Base-by-base conservation (phyloP, 2,797 vertebrate species). In the Lycodopsis pacificus region DNA sequence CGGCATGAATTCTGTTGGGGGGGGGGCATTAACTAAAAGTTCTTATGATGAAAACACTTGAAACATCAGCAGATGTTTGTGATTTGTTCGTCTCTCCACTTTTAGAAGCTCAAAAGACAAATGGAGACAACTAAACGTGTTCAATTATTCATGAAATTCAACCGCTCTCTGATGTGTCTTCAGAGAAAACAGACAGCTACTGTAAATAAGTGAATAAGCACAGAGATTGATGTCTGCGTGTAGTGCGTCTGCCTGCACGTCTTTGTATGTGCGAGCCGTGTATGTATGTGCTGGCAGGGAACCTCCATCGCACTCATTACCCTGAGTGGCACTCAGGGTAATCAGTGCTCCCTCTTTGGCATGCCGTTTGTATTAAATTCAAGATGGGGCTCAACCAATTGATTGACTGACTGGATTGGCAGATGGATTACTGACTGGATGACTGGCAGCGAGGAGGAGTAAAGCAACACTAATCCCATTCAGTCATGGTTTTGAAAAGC, bases 301-400 rank as follows among this genome's bases (percentile, higher is more conserved):
- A 86, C 73, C 82, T 78, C 54, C 72, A 81, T 88, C 61, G 20
- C 77, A n/a, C 84, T 93, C 91, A 92, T 93, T 91, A 89, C 68
- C 83, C 85, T 86, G 91, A 93, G 91, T 91, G 91, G 86, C 91
- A 91, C 92, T 93, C 85, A 88, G 59, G 72, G 75, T 90, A 92
- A 92, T 93, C 86, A 92, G 81, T 27, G 85, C 20, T 79, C 62
- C 34, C 78, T 77, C 73, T 85, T 86, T 88, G 88, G 80, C 84
- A 66, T 42, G 58, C 71, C 65, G 78, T 71, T 88, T 80, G 58
- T 70, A 88, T 90, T 89, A 84, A 89, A 91, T 80, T 86, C 80
- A 89, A 79, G 72, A 88, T 76, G 79, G 80, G 87, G 73, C 81
- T 85, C 53, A 65, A 82, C 83, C 77, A 64, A 80, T 82, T 92